These are phyloP conservation scores for Mionectes olivaceus DNA, from an alignment of 2,797 vertebrate genomes.

Conservation along the genomic window DNA sequence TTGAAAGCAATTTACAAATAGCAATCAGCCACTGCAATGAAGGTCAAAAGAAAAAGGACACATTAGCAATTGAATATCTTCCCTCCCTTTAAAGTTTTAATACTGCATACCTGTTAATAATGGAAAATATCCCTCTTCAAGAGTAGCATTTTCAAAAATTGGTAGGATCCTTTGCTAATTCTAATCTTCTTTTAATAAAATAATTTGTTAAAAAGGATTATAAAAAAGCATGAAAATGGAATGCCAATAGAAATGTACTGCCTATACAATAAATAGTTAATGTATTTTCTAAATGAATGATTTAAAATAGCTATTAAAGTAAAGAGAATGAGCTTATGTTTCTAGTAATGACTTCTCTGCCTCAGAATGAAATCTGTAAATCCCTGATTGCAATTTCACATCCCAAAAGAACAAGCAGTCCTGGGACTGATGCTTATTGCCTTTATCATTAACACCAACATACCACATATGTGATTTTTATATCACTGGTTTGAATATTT, in stretches of 20 bases:
- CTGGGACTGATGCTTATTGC: slow-evolving; percentile 72
- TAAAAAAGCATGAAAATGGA: slow-evolving; percentile 66
- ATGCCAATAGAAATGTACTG: slow-evolving; percentile 62
- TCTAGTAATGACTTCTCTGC: slow-evolving; percentile 86
- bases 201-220: slow-evolving; percentile 71
- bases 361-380: slow-evolving; percentile 85
- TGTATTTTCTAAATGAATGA: slow-evolving; percentile 85
- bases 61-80: slow-evolving; percentile 64
- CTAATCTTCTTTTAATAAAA: slow-evolving; percentile 74
- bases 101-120: slow-evolving; percentile 68
- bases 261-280: slow-evolving; percentile 81
- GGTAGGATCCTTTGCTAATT: slow-evolving; percentile 62
- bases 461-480: slow-evolving; percentile 65
- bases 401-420: slow-evolving; percentile 78
- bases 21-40: slow-evolving; percentile 45
- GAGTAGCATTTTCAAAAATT: slow-evolving; percentile 69
- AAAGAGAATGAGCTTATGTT: slow-evolving; percentile 84
- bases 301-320: slow-evolving; percentile 85
- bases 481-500: slow-evolving; percentile 72
- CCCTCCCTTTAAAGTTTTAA: slow-evolving; percentile 61
- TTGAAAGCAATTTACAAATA: slow-evolving; percentile 66
- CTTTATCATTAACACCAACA: slow-evolving; percentile 67
- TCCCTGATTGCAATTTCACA: slow-evolving; percentile 82
- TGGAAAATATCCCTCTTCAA: slow-evolving; percentile 59
- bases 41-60: slow-evolving; percentile 72